Evolutionary conservation across 2,797 vertebrate genomes (phyloP).

Genomic region (Odontamblyopus rebecca): DNA sequence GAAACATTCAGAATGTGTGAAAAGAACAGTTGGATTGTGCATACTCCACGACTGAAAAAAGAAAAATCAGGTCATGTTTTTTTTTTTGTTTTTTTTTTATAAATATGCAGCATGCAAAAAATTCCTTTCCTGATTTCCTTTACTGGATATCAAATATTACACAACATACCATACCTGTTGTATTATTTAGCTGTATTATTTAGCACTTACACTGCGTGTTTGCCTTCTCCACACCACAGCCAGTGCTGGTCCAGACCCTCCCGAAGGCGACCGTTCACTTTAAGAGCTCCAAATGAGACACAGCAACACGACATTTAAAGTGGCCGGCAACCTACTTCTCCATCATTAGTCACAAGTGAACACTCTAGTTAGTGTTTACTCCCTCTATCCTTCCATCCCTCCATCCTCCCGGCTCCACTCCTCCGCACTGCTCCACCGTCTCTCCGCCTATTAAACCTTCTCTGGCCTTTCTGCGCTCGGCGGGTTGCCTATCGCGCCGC

Average conservation of each 20-base stretch:
- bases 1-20: too few relatives aligned
- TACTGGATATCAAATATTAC: too few relatives aligned
- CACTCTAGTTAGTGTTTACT: constrained; percentile 47
- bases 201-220: not conserved
- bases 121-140: too few relatives aligned
- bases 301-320: not conserved
- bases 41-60: too few relatives aligned
- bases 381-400: constrained; percentile 42
- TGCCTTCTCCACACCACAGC: not conserved
- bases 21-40: too few relatives aligned
- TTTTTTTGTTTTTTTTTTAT: too few relatives aligned
- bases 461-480: constrained; percentile 58
- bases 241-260: not conserved
- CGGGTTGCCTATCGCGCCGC: constrained; percentile 55
- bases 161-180: too few relatives aligned
- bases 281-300: not conserved
- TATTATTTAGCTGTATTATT: too few relatives aligned
- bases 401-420: constrained; percentile 40
- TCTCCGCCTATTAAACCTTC: constrained; percentile 62
- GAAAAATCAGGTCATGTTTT: too few relatives aligned
- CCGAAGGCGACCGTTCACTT: not conserved
- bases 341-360: constrained; percentile 37
- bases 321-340: not conserved
- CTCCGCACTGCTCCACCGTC: constrained; percentile 69
- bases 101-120: too few relatives aligned